Conservation (phyloP, 2,113 vertebrate species). For the Thermophis baileyi region DNA sequence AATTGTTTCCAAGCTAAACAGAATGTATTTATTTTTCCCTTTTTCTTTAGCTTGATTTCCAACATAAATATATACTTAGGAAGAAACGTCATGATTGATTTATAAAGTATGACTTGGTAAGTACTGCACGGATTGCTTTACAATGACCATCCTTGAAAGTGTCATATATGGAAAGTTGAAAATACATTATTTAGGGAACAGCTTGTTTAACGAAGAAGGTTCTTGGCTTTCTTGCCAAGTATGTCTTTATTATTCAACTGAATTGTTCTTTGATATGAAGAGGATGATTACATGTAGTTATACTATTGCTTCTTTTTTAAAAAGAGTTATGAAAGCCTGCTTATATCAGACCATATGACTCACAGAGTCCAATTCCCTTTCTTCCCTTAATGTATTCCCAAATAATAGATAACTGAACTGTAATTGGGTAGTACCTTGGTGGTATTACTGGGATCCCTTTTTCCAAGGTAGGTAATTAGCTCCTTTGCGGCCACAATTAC, state of each 20-base stretch:
- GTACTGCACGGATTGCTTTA: not conserved
- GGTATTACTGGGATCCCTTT: not conserved
- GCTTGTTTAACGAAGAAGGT: not conserved
- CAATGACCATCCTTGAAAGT: not conserved
- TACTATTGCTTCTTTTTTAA: not conserved
- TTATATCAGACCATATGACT: not conserved
- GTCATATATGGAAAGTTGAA: not conserved
- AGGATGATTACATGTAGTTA: not conserved
- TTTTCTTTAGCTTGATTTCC: not conserved
- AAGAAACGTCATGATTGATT: not conserved
- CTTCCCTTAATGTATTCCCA: not conserved
- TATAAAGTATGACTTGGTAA: not conserved
- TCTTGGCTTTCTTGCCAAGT: not conserved
- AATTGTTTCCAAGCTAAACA: not conserved
- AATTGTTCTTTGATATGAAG: not conserved
- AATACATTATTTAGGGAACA: not conserved
- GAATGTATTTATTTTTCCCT: not conserved
- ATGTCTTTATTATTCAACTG: not conserved
- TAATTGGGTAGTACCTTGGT: not conserved
- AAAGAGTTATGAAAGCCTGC: not conserved
- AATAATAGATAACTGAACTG: not conserved
- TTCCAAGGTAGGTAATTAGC: not conserved
- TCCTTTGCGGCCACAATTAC: not conserved
- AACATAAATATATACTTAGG: not conserved
- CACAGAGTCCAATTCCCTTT: not conserved